A percentile compares a stretch with the other conserved stretches of the same genome.
These are phyloP conservation scores for Ictidomys tridecemlineatus DNA, from an alignment of 2,113 vertebrate genomes.

Conservation along the genomic window DNA sequence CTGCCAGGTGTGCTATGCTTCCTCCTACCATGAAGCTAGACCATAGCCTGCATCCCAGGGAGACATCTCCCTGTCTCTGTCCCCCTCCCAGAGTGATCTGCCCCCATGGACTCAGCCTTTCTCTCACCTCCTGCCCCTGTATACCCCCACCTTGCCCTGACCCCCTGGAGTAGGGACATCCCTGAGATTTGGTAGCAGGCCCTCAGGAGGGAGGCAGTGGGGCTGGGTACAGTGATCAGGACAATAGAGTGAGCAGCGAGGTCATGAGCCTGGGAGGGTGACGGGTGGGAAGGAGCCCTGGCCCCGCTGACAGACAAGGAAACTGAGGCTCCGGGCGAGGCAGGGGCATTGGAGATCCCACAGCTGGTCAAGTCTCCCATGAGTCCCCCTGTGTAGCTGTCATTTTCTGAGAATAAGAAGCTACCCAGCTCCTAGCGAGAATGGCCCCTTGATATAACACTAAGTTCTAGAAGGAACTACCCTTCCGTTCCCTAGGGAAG, in stretches of 20 bases:
- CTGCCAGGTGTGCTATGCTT: background rate
- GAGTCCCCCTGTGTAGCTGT: background rate
- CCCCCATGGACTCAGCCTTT: background rate
- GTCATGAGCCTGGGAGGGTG: background rate
- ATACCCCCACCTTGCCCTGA: background rate
- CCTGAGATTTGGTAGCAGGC: background rate
- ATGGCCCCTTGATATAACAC: background rate
- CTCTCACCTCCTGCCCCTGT: background rate
- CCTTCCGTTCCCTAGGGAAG: background rate
- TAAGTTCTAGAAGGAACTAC: background rate
- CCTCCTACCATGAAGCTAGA: background rate
- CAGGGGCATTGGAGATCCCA: background rate
- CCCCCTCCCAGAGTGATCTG: too few species aligned
- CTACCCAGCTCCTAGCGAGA: background rate
- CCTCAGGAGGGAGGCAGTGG: background rate
- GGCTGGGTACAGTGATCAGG: background rate
- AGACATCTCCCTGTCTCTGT: background rate
- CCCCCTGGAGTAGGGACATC: too few species aligned
- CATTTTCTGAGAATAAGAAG: conserved; percentile 14
- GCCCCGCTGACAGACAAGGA: background rate
- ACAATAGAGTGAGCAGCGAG: background rate
- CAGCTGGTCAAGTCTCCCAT: background rate
- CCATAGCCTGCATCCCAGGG: background rate
- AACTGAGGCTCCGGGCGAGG: background rate
- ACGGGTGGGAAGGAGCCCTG: background rate